Evolutionary conservation across 2,888 invertebrate genomes (phyloP), one percentile per base, ranked within the genome.

Genomic region (Zelleria hepariella): DNA sequence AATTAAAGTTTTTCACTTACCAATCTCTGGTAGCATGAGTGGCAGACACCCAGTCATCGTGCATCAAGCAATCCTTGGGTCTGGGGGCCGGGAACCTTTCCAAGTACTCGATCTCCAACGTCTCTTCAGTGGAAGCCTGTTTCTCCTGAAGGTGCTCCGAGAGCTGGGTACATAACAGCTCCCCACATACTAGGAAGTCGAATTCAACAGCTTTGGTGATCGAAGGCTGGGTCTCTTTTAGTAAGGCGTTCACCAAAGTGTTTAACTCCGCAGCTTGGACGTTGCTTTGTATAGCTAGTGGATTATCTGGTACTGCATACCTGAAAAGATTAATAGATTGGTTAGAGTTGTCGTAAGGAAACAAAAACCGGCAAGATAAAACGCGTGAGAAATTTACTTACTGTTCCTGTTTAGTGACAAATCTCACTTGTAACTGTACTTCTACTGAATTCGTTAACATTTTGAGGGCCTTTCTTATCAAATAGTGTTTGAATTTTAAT

Each of bases 41-140:
- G 52, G 96, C 92, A 21, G 97, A 94, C n/a, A 99, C 97, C 99
- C 99, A 99, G 77, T 99, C 99, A 82, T 98, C 97, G 72, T 98
- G 98, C 77, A 96, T 91, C 65, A 99, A 88, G 75, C 96, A 96
- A 77, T 98, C 95, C 74, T 96, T 93, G 0, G 98, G 98, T 71
- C 95, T 92, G 0, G 99, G 99, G 0, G 98, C 94, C 10, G 98
- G 96, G 67, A 94, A 94, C 67, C 95, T 92, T 75, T 96, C 95
- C 23, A 98, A 88, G 82, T 98, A 99, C 81, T 99, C 98, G 58
- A 99, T 91, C 65, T 96, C 94, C 65, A 98, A 86, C 8, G 96
- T 94, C 59, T 92, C 92, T 89, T 99, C 98, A 57, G 93, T 93
- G 0, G 95, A 95, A 8, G 94, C 87, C 48, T 91, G 91, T 68